Evolutionary conservation across 2,888 invertebrate species (phyloP).

Genomic region (Calliopum simillimum): DNA sequence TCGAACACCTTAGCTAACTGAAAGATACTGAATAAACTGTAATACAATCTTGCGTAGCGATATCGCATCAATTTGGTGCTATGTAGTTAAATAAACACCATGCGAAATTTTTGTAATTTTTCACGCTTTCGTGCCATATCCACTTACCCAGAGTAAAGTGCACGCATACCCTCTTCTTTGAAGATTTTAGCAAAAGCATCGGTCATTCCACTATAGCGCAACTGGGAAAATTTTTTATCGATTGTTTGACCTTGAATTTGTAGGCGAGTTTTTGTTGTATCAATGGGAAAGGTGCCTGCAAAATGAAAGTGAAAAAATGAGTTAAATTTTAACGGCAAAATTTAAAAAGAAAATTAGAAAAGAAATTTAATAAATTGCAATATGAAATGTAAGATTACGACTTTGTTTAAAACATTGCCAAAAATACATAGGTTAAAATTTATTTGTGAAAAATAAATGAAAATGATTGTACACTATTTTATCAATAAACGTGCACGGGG

Average conservation of each 20-base stretch:
- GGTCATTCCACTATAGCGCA: slow-evolving; percentile 90
- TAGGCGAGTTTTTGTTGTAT: slow-evolving; percentile 92
- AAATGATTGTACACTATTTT: too few relatives aligned
- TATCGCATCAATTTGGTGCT: too few relatives aligned
- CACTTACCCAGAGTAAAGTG: slow-evolving; percentile 86
- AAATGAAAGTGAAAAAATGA: slow-evolving; percentile 20
- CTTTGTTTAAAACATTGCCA: too few relatives aligned
- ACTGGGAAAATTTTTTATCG: slow-evolving; percentile 78
- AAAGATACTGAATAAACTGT: too few relatives aligned
- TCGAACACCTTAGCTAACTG: too few relatives aligned
- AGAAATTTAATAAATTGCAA: slow-evolving; percentile 28
- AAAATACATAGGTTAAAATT: too few relatives aligned
- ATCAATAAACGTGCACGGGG: too few relatives aligned
- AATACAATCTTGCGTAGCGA: too few relatives aligned
- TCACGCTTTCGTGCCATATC: neutral
- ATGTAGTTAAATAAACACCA: too few relatives aligned
- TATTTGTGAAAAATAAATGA: too few relatives aligned
- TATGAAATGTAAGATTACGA: neutral
- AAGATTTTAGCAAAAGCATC: slow-evolving; percentile 91
- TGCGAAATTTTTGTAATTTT: too few relatives aligned
- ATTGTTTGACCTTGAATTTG: slow-evolving; percentile 94
- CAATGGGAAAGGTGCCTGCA: slow-evolving; percentile 94
- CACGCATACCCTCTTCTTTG: slow-evolving; percentile 85
- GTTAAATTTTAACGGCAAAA: neutral
- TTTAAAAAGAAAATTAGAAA: too few relatives aligned